Base-by-base conservation (phyloP, 2,113 vertebrate species). In the Lophura nycthemera region DNA sequence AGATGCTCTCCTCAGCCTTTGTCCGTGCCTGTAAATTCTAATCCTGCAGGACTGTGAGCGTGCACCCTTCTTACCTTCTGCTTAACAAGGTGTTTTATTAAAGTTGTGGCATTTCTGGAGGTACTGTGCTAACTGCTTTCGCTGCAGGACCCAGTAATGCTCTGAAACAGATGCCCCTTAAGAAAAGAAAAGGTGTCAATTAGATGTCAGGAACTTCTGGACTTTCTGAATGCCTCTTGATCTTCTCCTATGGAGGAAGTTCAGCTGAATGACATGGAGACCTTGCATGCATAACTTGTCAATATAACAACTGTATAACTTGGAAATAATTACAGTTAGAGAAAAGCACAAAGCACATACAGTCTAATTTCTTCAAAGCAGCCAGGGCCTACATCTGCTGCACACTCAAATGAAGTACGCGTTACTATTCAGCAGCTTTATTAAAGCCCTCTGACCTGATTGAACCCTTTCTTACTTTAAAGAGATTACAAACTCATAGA, bases 81-180 rank as follows among this genome's bases (percentile, higher is more conserved):
- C 59, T 89, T 89, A 90, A 86, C 64, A 91, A 87, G 77, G 84
- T 90, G 70, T 95, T 83, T 64, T 83, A 64, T 85, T 83, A 75
- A 82, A 93, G 79, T 70, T 83, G 52, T 50, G 50, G 74, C 63
- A 73, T 60, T 84, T 88, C 38, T 36, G 2, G 88, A 88, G 73
- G 86, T 71, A 16, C 42, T 76, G 30, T 40, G 29, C 47, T 86
- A 78, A 91, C 90, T 19, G n/a, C 83, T 86, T 52, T 8, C 91
- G 30, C 85, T 87, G 57, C 6, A 3, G 20, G 27, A 74, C 13
- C 21, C 25, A 15, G 5, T n/a, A 24, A 3, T 27, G 25, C 47
- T 94, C 73, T 75, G 22, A 60, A 57, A 56, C 73, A 86, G 57
- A 22, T 47, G 29, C 60, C 38, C 75, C 78, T 52, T 69, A 75